Evolutionary conservation across 2,797 vertebrate genomes (phyloP).

Genomic region (Acanthurus tractus): DNA sequence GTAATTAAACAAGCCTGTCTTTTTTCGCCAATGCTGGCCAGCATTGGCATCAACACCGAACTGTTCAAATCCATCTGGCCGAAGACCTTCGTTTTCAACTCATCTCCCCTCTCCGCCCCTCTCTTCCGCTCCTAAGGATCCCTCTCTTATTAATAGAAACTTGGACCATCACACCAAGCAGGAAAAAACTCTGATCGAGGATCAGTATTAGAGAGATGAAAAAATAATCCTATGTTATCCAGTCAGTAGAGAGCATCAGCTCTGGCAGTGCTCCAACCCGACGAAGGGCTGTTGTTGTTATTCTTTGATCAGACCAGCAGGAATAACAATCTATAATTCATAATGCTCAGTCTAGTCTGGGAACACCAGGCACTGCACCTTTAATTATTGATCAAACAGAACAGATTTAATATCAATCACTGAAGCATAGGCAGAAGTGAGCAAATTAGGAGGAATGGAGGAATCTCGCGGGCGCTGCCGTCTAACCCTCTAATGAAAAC

Average conservation of each 20-base stretch:
- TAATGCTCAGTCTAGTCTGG: constrained; percentile 81
- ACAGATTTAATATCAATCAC: constrained; percentile 84
- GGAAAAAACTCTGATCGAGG: constrained; percentile 32
- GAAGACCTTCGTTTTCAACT: constrained; percentile 39
- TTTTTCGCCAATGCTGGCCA: constrained; percentile 39
- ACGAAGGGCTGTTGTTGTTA: constrained; percentile 77
- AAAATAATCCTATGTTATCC: constrained; percentile 66
- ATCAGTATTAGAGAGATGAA: constrained; percentile 64
- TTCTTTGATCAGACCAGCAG: constrained; percentile 84
- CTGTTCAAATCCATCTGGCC: constrained; percentile 52
- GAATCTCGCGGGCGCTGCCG: constrained; percentile 58
- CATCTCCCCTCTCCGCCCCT: constrained; percentile 8
- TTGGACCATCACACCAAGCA: constrained; percentile 33
- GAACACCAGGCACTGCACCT: constrained; percentile 78
- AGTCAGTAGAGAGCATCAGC: constrained; percentile 59
- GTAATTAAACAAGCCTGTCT: constrained; percentile 67
- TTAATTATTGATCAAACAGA: constrained; percentile 86
- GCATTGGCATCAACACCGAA: constrained; percentile 31
- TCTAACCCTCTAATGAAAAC: constrained; percentile 69
- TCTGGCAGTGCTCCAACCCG: constrained; percentile 62
- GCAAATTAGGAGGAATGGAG: constrained; percentile 67
- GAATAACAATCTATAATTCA: constrained; percentile 85
- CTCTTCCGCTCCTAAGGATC: constrained; percentile 28
- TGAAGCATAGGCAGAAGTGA: constrained; percentile 74
- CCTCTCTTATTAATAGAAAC: constrained; percentile 38